Conservation (phyloP, 2,888 invertebrate genomes). For the Liopterus haemorrhoidalis region DNA sequence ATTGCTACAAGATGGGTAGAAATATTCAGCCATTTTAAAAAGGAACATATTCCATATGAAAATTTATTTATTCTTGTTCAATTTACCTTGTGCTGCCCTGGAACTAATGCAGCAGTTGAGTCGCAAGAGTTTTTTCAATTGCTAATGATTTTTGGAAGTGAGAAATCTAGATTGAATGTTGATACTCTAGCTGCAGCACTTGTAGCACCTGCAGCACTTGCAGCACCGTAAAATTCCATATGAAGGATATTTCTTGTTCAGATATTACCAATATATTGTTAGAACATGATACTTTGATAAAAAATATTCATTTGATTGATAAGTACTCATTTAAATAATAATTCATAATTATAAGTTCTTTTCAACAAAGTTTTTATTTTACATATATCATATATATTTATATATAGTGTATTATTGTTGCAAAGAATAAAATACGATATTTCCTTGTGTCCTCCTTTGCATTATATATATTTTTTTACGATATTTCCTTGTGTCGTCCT, state of each 20-base stretch:
- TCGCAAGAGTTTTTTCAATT: conserved; percentile 21
- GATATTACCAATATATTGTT: conserved; percentile 18
- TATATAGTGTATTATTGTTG: too few relatives aligned
- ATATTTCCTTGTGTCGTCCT: too few relatives aligned
- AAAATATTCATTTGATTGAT: conserved; percentile 18
- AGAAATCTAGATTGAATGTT: conserved; percentile 23
- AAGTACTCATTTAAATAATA: too few relatives aligned
- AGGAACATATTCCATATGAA: conserved; percentile 26
- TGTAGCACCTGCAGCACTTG: too few relatives aligned
- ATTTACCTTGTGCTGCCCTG: conserved; percentile 24
- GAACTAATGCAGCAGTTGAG: conserved; percentile 8
- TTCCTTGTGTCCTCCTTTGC: too few relatives aligned
- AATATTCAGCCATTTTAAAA: conserved; percentile 26
- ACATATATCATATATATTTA: too few relatives aligned
- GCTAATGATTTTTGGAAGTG: conserved; percentile 25
- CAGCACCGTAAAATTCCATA: conserved; percentile 20
- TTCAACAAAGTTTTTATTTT: too few relatives aligned
- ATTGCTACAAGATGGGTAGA: conserved; percentile 26
- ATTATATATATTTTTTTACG: too few relatives aligned
- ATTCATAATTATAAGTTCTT: too few relatives aligned
- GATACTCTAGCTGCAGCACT: conserved; percentile 19
- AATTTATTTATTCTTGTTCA: conserved; percentile 25
- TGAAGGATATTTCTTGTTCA: conserved; percentile 22
- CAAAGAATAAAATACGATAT: too few relatives aligned
- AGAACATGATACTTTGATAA: conserved; percentile 20